Base-by-base conservation (phyloP, 2,888 invertebrate genomes). In the Pteria penguin region DNA sequence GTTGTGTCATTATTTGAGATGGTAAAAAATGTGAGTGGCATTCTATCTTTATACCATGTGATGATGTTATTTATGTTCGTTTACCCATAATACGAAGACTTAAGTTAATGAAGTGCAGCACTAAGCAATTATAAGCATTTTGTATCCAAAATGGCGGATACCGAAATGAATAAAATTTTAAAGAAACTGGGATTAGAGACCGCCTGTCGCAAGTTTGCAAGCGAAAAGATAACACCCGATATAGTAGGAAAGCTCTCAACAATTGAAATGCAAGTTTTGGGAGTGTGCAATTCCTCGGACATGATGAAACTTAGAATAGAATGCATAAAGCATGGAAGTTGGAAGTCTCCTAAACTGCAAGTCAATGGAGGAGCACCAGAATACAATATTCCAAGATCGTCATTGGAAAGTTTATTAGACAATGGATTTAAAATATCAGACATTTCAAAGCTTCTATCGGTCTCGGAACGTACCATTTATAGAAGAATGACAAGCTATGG, bases 261-360 rank as follows among this genome's bases (percentile, higher is more conserved):
- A 24, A n/a, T 24, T 32, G 65, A 65, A 8, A 5, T 65, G 2
- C 22, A 65, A 36, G 45, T 18, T 2, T 45, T 67, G n/a, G 67
- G 67, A 14, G 29, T 67, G 3, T 22, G 54, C 4, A 36, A 67
- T 26, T 29, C 55, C 3, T 29, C 26, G 2, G 67, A 67, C 29
- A 67, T 67, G 67, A 67, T 67, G 67, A 54, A 45, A 65, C 45
- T 65, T 45, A 2, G 67, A 54, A 67, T 55, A 14, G 67, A 67
- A 36, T 67, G 54, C 29, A n/a, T 67, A 1, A 67, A 45, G 18
- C 18, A 14, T 18, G 45, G 11, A 45, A 14, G 11, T 14, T 8
- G 11, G 18, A 8, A 67, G 29, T 67, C 18, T 67, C 27, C 54
- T 36, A 4, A 14, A 18, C 3, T 18, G 29, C 11, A 14, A n/a